Base-by-base conservation (phyloP, 2,888 invertebrate genomes). In the Camptogramma bilineatum region DNA sequence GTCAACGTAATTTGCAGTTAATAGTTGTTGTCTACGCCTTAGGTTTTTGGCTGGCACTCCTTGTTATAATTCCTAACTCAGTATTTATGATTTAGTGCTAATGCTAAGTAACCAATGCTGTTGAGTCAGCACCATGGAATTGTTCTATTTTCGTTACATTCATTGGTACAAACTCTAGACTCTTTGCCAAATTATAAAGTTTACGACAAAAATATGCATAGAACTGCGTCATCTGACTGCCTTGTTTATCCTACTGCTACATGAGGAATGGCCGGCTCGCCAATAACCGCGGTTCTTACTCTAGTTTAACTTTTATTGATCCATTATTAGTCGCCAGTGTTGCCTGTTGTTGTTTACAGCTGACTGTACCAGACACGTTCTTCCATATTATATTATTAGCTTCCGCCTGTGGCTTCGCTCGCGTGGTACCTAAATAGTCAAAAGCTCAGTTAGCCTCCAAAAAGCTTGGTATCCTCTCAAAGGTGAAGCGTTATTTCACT, bases 101-200 rank as follows among this genome's bases (percentile, higher is more conserved):
- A n/a, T 64, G 47, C 69, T 19, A 51, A 7, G 42, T 21, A 50
- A 60, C n/a, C 75, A 80, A 74, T 71, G 77, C 64, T 73, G 78
- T 84, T 87, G 86, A 87, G 76, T 87, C 84, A 87, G 81, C 78
- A 75, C 77, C 78, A 79, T 83, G 87, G 85, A 88, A 88, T 87
- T 86, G 81, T 83, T 87, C 88, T 90, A 91, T 89, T 88, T 87
- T 80, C 78, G 84, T 78, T 82, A 79, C 84, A 79, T 84, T 83
- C 83, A 87, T 83, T 82, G 82, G 82, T 83, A 79, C 77, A 76
- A 77, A 80, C 79, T 84, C 83, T 83, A 85, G 83, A 83, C 81
- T 84, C 81, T 78, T 75, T 91, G 90, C 90, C 89, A 90, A 90
- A 87, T 87, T 86, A 86, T 91, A 86, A 86, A 89, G 79, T 86